Base-by-base conservation (phyloP, 2,797 vertebrate species). In the Pseudotriccus pelzelni region DNA sequence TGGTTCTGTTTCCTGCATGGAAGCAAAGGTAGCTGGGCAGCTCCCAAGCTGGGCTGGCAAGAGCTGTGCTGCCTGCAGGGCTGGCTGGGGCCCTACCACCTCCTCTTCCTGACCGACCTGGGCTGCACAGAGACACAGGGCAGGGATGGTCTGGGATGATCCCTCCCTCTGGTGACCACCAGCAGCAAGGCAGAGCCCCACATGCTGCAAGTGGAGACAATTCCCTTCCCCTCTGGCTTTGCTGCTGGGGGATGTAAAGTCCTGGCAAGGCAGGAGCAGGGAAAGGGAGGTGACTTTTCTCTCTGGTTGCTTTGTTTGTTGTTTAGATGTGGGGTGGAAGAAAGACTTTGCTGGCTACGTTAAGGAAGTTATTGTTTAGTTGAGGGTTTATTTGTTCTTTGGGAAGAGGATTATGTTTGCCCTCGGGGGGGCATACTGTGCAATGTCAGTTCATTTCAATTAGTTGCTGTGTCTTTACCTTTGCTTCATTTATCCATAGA, bases 281-380 rank as follows among this genome's bases (percentile, higher is more conserved):
- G 64, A 82, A 74, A 75, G 32, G 75, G 78, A 87, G 32, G 44
- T 0, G 12, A 55, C 67, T 74, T 87, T 92, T 81, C 41, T 28
- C 68, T 75, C 62, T n/a, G 18, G 8, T 82, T 79, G 56, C 49
- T 96, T 91, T 87, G 69, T 92, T 96, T 23, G 2, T 83, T 93
- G 84, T 93, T 96, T 88, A 49, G 92, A 68, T 58, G 43, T n/a
- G 0, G 18, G 52, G 30, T 77, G 30, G 82, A 91, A 93, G 83
- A 86, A 93, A 64, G 79, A 16, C 50, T 86, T 78, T 69, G 47
- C 47, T 0, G 3, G 39, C 44, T 86, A 22, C 2, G 0, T 84
- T 88, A 68, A 86, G 89, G 92, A 95, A 93, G 62, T 66, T 47
- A 9, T 28, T 97, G 91, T 96, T 96, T 91, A 85, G 69, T 10